phyloP scores from a whole-genome alignment of 2,113 vertebrate species.

The Phrynosoma blainvillii region DNA sequence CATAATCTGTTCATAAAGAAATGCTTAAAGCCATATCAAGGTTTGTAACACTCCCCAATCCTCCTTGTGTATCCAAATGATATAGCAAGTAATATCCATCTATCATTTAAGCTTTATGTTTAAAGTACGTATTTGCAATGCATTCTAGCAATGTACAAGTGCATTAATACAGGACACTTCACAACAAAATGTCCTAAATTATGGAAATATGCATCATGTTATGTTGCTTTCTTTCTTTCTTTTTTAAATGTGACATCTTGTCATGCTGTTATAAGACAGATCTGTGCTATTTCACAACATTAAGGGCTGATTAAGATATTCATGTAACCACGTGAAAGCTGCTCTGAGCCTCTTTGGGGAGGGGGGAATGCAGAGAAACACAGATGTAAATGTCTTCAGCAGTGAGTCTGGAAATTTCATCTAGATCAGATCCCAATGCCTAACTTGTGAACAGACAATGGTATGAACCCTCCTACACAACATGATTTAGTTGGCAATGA shows the following conservation, averaged over 20 bases:
- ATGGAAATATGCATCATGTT: not conserved
- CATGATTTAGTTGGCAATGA: not conserved
- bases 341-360: not conserved
- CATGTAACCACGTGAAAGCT: not conserved
- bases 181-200: slow-evolving; percentile 2
- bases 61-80: not conserved
- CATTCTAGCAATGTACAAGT: not conserved
- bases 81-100: not conserved
- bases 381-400: not conserved
- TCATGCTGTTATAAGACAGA: not conserved
- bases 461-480: not conserved
- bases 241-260: not conserved
- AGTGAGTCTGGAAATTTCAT: not conserved
- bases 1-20: fast-evolving
- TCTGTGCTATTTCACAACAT: not conserved
- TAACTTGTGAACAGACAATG: not conserved
- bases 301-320: not conserved
- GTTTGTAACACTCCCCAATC: not conserved
- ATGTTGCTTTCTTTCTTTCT: no score
- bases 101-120: slow-evolving; percentile 10
- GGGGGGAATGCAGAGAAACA: no score
- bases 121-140: slow-evolving; percentile 8
- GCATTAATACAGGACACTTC: not conserved
- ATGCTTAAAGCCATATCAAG: not conserved
- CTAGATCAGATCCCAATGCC: not conserved